Evolutionary conservation across 2,888 invertebrate genomes (phyloP), one percentile per base, ranked within the genome.

Genomic region (Thalpophila matura): DNA sequence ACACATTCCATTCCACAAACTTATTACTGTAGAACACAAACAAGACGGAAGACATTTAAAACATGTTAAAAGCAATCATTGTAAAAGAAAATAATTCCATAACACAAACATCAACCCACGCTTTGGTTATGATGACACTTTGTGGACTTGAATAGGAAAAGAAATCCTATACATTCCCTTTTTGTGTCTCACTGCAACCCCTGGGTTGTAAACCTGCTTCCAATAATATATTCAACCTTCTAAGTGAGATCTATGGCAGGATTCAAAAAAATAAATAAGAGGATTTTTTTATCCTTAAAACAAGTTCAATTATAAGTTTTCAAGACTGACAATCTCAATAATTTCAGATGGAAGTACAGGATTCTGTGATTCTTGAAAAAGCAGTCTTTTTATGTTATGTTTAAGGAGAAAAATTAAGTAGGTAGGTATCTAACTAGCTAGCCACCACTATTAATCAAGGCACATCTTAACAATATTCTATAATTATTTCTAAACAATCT

Each of bases 401-500:
- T 33, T 69, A 53, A 29, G 29, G 46, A 55, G 46, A 45, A 70
- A 47, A 74, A 70, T 70, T 77, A 61, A 62, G 63, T 68, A 74
- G 45, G 51, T 61, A 65, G 45, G 51, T 61, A 65, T 60, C 74
- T 73, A 68, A 54, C 74, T 73, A 79, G 9, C 58, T 78, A 80
- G 67, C 59, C 78, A 80, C 64, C 77, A 80, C 64, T 80, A 70
- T n/a, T 64, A 55, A 67, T 74, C 78, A 86, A 86, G 86, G 86
- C 86, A 86, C 86, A 80, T 78, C 76, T 81, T 80, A 82, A 62
- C 60, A 14, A 73, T 72, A 62, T 56, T 72, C 31, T 58, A 27
- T 46, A 47, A 38, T 12, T 65, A 37, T 27, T 64, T 9, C 27
- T 18, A 27, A 22, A n/a, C 9, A 26, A 31, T 6, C n/a, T 31